Conservation (phyloP, 2,888 invertebrate species). For the Troilus luridus region DNA sequence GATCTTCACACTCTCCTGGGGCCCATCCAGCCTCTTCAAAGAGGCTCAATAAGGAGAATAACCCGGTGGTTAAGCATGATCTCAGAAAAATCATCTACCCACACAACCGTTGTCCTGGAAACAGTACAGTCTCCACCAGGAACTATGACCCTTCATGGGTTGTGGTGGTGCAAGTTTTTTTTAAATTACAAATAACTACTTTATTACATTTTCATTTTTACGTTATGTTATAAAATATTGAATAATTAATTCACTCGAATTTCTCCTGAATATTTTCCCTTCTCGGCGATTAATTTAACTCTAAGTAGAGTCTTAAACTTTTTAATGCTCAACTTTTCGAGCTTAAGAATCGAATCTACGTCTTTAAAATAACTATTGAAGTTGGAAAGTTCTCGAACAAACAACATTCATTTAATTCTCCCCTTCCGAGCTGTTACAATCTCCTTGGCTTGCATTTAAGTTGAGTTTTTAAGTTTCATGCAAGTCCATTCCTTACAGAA, state of each 20-base stretch:
- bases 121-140: too few species aligned
- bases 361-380: neutral
- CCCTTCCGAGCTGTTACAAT: neutral
- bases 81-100: too few species aligned
- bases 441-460: constrained; percentile 9
- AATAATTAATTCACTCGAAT: neutral
- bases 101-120: too few species aligned
- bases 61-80: too few species aligned
- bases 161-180: too few species aligned
- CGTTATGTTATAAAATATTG: too few species aligned
- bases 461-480: neutral
- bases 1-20: too few species aligned
- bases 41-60: too few species aligned
- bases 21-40: too few species aligned
- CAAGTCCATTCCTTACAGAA: neutral
- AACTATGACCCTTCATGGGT: too few species aligned
- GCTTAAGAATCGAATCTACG: neutral
- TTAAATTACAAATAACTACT: too few species aligned
- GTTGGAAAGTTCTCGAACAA: neutral
- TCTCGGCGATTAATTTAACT: neutral
- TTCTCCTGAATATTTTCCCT: neutral
- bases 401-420: neutral
- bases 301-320: neutral
- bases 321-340: neutral
- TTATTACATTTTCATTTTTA: too few species aligned